Evolutionary conservation across 2,113 vertebrate genomes (phyloP).

Genomic region (Nipponia nippon): DNA sequence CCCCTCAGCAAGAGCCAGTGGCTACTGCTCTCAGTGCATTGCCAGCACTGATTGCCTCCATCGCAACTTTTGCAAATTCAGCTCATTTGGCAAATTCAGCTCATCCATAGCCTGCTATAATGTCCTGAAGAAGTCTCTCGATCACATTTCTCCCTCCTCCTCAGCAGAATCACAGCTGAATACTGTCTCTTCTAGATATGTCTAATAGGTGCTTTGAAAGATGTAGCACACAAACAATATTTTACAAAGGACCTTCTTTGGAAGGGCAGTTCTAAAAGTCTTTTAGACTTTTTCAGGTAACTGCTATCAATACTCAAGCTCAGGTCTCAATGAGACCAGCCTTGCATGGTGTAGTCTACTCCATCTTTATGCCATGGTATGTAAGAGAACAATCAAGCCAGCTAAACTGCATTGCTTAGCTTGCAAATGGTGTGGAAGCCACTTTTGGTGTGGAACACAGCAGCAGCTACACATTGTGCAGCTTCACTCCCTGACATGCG

Average conservation of each 20-base stretch:
- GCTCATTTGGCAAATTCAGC: neutral
- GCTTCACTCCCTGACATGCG: rapidly evolving
- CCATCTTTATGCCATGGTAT: neutral
- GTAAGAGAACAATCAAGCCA: neutral
- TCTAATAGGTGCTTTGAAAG: neutral
- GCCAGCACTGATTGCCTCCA: neutral
- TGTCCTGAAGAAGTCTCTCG: neutral
- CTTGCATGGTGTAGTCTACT: neutral
- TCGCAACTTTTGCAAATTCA: neutral
- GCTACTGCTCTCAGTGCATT: neutral
- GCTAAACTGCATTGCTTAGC: neutral
- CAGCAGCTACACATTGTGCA: neutral
- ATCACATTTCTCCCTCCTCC: neutral
- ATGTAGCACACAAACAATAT: neutral
- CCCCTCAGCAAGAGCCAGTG: neutral
- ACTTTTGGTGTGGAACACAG: neutral
- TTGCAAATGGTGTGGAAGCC: neutral
- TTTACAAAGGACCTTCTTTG: neutral
- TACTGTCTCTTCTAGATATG: neutral
- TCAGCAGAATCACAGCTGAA: neutral
- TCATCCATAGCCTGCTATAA: neutral
- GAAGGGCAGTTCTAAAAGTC: neutral
- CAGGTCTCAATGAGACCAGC: neutral
- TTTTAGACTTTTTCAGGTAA: neutral
- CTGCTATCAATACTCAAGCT: neutral